These are phyloP conservation scores for Ciconia boyciana DNA, from an alignment of 2,113 vertebrate genomes.

Conservation along the genomic window DNA sequence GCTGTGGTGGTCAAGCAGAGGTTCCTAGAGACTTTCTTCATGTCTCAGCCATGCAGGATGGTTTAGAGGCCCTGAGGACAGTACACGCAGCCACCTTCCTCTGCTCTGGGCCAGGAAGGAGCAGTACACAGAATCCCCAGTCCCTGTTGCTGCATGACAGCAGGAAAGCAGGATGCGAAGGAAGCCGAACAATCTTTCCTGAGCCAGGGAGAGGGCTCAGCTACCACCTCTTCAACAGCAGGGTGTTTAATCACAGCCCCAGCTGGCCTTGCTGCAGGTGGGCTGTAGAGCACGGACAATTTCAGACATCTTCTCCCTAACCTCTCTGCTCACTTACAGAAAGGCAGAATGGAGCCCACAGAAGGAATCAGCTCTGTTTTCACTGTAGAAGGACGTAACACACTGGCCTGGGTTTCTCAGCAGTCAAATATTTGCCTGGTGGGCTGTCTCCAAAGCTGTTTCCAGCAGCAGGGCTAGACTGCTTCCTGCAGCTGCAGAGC, in stretches of 20 bases:
- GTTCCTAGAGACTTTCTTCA: not conserved
- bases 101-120: not conserved
- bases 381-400: not conserved
- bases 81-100: rapidly evolving
- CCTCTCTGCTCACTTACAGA: not conserved
- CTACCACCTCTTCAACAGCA: not conserved
- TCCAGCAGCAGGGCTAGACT: constrained; percentile 27
- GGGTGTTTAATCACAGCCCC: not conserved
- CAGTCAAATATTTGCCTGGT: constrained; percentile 26
- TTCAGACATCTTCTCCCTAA: not conserved
- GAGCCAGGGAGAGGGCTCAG: not conserved
- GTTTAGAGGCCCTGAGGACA: not conserved
- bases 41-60: not conserved
- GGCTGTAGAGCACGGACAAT: not conserved
- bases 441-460: not conserved
- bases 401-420: not conserved
- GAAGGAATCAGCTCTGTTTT: not conserved
- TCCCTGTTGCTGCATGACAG: not conserved
- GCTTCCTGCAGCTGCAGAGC: constrained; percentile 1
- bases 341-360: not conserved
- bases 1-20: not conserved
- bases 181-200: not conserved
- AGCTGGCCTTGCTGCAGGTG: not conserved
- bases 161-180: not conserved
- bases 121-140: not conserved